Evolutionary conservation across 92 coral and sea anemone species (phyloP), one percentile per base, ranked within the genome.

Genomic region (Epizoanthus ramosus): DNA sequence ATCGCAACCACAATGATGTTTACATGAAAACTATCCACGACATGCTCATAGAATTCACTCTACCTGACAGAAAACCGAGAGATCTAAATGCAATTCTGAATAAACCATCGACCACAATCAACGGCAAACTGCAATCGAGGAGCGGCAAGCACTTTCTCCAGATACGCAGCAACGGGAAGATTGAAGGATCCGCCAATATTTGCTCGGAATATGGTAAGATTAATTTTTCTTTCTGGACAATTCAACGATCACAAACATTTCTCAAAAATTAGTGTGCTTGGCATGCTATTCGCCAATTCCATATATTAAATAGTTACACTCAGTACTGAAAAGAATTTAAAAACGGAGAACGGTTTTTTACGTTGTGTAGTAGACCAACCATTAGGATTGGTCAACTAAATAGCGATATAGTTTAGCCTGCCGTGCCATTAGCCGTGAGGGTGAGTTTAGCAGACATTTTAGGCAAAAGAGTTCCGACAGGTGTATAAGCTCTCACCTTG

Each of bases 141-240:
- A 77, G 82, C 1, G 82, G 82, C 6, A n/a, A 2, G 0, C 57
- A 61, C 31, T 77, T 77, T 21, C 58, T 77, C 2, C 43, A 61
- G 66, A 77, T 77, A 77, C 21, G 57, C 14, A 28, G 82, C 13
- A 77, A 63, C 53, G 65, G 82, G 21, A 37, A 61, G 4, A 19
- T 77, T n/a, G 22, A 56, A 21, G 82, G 82, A 4, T n/a, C 82
- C 0, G 14, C 21, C 21, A 25, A 35, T 18, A 39, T 17, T 0
- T 77, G 82, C 21, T 77, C 82, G 12, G 54, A 60, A 19, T 77
- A 77, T 15, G 82, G 82, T 77, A 77, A 1, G 65, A 16, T 57
- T 1, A 74, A 74, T 23, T 43, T 8, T 50, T 50, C 54, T 9
- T 50, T 13, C 54, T 50, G 8, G 15, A 50, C 14, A 50, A 9